Evolutionary conservation across 2,113 vertebrate species (phyloP).

Genomic region (Felis catus): DNA sequence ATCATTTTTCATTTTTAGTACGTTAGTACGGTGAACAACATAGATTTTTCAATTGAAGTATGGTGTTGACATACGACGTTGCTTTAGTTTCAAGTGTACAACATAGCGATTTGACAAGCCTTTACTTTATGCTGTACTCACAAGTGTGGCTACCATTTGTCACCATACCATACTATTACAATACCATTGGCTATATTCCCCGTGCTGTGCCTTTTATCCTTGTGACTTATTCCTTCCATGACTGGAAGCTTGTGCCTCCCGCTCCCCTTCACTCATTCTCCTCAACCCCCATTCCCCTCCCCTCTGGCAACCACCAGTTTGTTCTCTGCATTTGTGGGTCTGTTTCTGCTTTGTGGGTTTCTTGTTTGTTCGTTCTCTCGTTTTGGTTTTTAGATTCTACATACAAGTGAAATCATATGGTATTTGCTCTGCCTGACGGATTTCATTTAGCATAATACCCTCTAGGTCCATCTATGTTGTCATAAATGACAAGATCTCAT

Average conservation of each 20-base stretch:
- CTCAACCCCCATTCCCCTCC: not conserved
- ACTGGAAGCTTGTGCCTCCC: not conserved
- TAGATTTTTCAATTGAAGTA: not conserved
- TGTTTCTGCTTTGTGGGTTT: not conserved
- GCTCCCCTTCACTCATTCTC: not conserved
- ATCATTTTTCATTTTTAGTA: not conserved
- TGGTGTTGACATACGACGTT: not conserved
- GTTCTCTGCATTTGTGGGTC: not conserved
- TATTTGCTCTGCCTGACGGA: not conserved
- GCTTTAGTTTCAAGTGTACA: not conserved
- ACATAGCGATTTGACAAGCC: not conserved
- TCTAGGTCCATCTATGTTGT: not conserved
- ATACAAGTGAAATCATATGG: not conserved
- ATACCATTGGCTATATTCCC: not conserved
- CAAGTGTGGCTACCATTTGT: not conserved
- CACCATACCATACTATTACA: not conserved
- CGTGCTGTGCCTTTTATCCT: not conserved
- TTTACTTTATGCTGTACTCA: not conserved
- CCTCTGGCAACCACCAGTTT: not conserved
- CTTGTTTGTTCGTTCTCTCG: not conserved
- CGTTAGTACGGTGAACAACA: not conserved
- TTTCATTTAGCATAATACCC: not conserved
- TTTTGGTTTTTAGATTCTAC: not conserved
- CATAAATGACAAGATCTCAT: not conserved
- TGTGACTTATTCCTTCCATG: not conserved